Base-by-base conservation (phyloP, 2,888 invertebrate genomes). In the Rosalia funebris region DNA sequence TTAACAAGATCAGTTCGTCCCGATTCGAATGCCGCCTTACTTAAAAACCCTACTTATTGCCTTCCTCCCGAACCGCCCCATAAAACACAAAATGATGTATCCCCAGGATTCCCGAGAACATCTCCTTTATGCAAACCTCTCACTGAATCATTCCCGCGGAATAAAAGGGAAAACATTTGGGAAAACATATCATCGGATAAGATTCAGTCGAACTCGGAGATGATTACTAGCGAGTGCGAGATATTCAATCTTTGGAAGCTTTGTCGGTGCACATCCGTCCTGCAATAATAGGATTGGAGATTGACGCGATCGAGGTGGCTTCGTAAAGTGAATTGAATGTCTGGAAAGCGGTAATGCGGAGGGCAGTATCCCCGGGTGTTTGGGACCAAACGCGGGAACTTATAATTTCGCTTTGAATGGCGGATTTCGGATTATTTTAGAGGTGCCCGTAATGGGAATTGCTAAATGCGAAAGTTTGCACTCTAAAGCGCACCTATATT, bases 311-410 rank as follows among this genome's bases (percentile, higher is more conserved):
- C 70, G 71, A 69, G 67, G 65, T 71, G 68, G 72, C 67, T 71
- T 71, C 66, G 63, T 60, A 62, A 67, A 72, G 73, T 74, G 73
- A 73, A 73, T 71, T 73, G 72, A 71, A 71, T 71, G 70, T 67
- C 62, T 67, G 62, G 69, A 70, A 70, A 67, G 71, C 63, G 68
- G 68, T 66, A 71, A 68, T 66, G 65, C 64, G 68, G 65, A 46
- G 57, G 64, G n/a, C n/a, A n/a, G n/a, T n/a, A n/a, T n/a, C n/a
- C n/a, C n/a, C n/a, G n/a, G n/a, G n/a, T n/a, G n/a, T n/a, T n/a
- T n/a, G n/a, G n/a, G n/a, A n/a, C n/a, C n/a, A n/a, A n/a, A n/a
- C n/a, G n/a, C n/a, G n/a, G n/a, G n/a, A n/a, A n/a, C n/a, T n/a
- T n/a, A n/a, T n/a, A n/a, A n/a, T n/a, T n/a, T n/a, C n/a, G n/a